Base-by-base conservation (phyloP, 2,888 invertebrate species). In the Eretmocerus hayati region DNA sequence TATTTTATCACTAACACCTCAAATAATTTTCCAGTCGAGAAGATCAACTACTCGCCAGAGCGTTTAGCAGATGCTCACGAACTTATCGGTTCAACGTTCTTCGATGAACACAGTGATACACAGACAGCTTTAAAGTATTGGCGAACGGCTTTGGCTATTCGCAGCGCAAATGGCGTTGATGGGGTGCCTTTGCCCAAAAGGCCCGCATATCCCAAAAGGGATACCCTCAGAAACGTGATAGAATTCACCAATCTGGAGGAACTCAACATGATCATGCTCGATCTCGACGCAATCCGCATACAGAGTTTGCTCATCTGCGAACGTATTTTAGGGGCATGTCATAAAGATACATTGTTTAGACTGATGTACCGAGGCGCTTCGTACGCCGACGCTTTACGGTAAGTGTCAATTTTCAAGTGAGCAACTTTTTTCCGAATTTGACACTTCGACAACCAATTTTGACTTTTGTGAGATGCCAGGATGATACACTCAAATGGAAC, bases 251-350 rank as follows among this genome's bases (percentile, higher is more conserved):
- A 81, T 5, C 61, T 75, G 43, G 81, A 79, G 22, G 89, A 93
- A 66, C 75, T 94, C 48, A 81, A 81, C 58, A 79, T 80, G 43
- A 77, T 87, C 36, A 80, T 85, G 40, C 77, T 80, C 1, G 92
- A 95, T 74, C 77, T 87, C 61, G 93, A 94, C 74, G 82, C 82
- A 33, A 83, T 94, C 77, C 79, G 91, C 61, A 84, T 85, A 69
- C 91, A 94, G 74, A 85, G 91, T 64, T 75, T 95, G 59, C 75
- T 95, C 30, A 89, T 94, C 58, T 85, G 88, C 56, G 89, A 90
- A 73, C 78, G 94, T 62, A 86, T 94, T 62, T 77, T 95, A 20
- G 93, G 93, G 1, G 78, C 83, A 1, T 75, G 80, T 58, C 93
- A 95, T 74, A 88, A 89, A 70, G 93, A 94, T 71, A 87, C 89